Conservation (phyloP, 2,797 vertebrate species). For the Loriculus beryllinus region DNA sequence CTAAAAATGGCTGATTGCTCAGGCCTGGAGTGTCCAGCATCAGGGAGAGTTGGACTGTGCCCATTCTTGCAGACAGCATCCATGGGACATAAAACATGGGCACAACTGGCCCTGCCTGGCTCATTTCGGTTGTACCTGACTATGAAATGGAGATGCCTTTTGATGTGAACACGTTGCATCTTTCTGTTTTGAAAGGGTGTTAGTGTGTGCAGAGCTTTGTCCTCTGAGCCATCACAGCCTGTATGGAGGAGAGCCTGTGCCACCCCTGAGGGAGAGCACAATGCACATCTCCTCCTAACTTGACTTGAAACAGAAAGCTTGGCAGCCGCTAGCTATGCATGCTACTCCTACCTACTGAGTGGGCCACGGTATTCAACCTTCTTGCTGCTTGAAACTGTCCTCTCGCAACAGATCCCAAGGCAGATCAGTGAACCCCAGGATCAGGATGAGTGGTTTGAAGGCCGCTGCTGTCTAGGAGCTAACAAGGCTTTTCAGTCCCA, state of each 20-base stretch:
- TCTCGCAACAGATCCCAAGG: rapidly evolving
- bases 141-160: background rate
- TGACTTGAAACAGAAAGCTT: background rate
- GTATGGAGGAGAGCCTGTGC: background rate
- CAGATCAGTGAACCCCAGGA: rapidly evolving
- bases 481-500: background rate
- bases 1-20: background rate
- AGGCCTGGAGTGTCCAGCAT: background rate
- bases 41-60: background rate
- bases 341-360: background rate
- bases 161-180: background rate
- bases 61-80: rapidly evolving
- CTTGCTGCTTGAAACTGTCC: background rate
- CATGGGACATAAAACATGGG: background rate
- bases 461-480: background rate
- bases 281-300: background rate
- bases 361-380: background rate
- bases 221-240: background rate
- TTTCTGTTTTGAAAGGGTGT: background rate
- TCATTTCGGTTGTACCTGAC: background rate
- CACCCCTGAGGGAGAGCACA: background rate
- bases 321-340: background rate
- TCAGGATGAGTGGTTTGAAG: background rate
- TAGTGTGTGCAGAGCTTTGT: background rate
- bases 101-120: background rate